These are phyloP conservation scores for Ips nitidus DNA, from an alignment of 1,140 invertebrate genomes.

Conservation along the genomic window DNA sequence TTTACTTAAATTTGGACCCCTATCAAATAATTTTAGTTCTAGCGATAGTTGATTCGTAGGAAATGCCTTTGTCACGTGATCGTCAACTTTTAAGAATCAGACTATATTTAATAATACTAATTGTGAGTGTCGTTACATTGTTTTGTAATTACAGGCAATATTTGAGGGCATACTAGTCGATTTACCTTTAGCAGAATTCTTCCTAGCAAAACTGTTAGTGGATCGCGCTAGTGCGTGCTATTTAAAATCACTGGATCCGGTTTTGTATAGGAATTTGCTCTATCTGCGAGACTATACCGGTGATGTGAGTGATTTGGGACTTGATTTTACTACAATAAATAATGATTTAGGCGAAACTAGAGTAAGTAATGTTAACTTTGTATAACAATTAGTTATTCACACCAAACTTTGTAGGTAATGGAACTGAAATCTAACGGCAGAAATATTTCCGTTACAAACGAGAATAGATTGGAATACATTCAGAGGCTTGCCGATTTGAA, in stretches of 20 bases:
- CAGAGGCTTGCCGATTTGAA: conserved; percentile 96
- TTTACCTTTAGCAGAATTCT: conserved; percentile 90
- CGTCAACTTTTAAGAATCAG: not conserved
- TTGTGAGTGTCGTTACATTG: conserved; percentile 2
- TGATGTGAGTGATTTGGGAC: conserved; percentile 75
- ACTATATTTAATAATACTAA: not conserved
- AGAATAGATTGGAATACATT: conserved; percentile 95
- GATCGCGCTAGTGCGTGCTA: conserved; percentile 89
- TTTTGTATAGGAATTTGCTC: conserved; percentile 87
- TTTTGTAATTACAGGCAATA: conserved; percentile 66
- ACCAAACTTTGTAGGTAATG: conserved; percentile 61
- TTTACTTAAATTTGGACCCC: too few species aligned
- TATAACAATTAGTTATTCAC: not conserved
- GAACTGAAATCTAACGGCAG: conserved; percentile 89
- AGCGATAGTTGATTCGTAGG: not conserved
- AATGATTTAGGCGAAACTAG: conserved; percentile 89
- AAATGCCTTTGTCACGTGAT: too few species aligned
- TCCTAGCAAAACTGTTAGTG: conserved; percentile 83
- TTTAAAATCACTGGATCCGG: conserved; percentile 88
- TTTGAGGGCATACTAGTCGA: conserved; percentile 96
- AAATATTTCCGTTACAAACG: conserved; percentile 85
- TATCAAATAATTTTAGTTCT: not conserved
- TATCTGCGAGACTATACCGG: conserved; percentile 81
- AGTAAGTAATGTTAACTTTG: conserved; percentile 50
- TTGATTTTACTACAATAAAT: conserved; percentile 93